Conservation (phyloP, 2,888 invertebrate genomes). For the Drosophila recens region DNA sequence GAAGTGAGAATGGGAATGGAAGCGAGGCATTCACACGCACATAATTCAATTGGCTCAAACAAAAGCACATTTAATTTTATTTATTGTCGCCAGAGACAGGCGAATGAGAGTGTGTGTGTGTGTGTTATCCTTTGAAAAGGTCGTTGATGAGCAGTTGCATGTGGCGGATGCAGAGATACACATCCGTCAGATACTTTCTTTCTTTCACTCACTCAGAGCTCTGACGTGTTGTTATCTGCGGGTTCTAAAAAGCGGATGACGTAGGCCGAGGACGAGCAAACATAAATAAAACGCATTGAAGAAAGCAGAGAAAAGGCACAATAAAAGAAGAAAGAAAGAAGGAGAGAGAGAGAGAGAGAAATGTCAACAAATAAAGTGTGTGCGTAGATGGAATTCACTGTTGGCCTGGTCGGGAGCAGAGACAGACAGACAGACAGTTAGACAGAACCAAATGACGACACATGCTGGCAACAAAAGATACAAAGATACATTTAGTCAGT, state of each 20-base stretch:
- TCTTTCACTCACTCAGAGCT: conserved; percentile 78
- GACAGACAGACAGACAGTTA: conserved; percentile 3
- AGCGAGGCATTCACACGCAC: conserved; percentile 80
- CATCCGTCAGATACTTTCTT: conserved; percentile 72
- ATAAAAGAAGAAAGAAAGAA: conserved; percentile 33
- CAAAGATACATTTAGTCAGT: conserved; percentile 52
- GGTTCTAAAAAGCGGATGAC: conserved; percentile 40
- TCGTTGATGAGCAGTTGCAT: conserved; percentile 54
- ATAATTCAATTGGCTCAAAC: conserved; percentile 82
- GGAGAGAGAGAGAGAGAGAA: conserved; percentile 22
- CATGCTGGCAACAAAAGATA: conserved; percentile 77
- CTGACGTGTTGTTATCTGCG: conserved; percentile 70
- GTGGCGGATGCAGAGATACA: conserved; percentile 50
- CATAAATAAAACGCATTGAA: conserved; percentile 62
- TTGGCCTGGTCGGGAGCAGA: conserved; percentile 22
- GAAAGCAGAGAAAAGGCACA: conserved; percentile 30
- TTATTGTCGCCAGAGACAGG: conserved; percentile 59
- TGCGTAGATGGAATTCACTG: conserved; percentile 59
- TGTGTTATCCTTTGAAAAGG: conserved; percentile 59
- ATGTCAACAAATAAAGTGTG: conserved; percentile 77
- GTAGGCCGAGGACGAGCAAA: conserved; percentile 21
- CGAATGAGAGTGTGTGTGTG: conserved; percentile 11
- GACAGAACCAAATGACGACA: conserved; percentile 62
- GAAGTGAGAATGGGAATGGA: conserved; percentile 7
- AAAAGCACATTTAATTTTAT: conserved; percentile 80